Evolutionary conservation across 2,113 vertebrate genomes (phyloP).

Genomic region (Cryptotis parvus): DNA sequence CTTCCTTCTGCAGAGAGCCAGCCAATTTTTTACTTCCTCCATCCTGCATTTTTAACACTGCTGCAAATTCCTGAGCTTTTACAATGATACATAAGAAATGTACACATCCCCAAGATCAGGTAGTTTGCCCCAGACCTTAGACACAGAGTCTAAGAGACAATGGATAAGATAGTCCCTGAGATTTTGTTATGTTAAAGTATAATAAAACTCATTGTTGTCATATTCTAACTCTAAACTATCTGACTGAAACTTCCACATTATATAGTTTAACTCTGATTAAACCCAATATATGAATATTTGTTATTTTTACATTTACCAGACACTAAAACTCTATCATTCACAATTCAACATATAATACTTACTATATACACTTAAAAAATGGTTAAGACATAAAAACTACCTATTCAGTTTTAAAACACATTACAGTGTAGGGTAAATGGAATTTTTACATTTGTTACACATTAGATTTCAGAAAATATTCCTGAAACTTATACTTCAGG

Average conservation of each 20-base stretch:
- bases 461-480: slow-evolving; percentile 26
- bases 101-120: no score
- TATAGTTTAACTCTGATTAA: background rate
- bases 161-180: background rate
- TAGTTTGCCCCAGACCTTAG: no score
- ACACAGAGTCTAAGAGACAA: no score
- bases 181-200: background rate
- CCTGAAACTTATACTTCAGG: background rate
- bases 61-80: no score
- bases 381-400: background rate
- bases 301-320: slow-evolving; percentile 10
- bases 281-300: background rate
- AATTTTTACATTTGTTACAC: background rate
- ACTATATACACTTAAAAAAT: background rate
- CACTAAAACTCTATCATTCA: background rate
- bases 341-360: slow-evolving; percentile 24
- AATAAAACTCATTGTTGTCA: slow-evolving; percentile 51
- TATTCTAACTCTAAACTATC: background rate
- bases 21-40: no score
- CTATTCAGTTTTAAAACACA: background rate
- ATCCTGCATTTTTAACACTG: no score
- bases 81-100: no score
- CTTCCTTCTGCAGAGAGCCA: no score
- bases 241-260: slow-evolving; percentile 47
- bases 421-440: background rate